Evolutionary conservation across 2,113 vertebrate genomes (phyloP).

Genomic region (Symphodus melops): DNA sequence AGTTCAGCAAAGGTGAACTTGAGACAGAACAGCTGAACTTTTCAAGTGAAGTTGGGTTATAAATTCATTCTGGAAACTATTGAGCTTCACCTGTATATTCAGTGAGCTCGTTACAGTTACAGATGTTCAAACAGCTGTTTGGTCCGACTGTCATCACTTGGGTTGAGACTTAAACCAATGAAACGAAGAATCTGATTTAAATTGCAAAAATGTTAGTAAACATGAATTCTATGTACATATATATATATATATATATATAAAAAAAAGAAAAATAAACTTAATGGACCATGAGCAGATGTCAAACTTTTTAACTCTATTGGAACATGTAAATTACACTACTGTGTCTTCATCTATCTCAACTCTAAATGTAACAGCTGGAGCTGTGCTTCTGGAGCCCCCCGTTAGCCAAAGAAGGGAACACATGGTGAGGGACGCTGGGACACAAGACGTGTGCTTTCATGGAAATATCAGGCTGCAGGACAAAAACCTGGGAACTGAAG

Average conservation of each 20-base stretch:
- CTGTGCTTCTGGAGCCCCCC: slow-evolving; percentile 40
- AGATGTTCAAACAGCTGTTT: slow-evolving; percentile 17
- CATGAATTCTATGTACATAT: slow-evolving; percentile 60
- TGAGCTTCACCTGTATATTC: slow-evolving; percentile 35
- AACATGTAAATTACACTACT: slow-evolving; percentile 38
- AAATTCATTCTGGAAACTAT: slow-evolving; percentile 8
- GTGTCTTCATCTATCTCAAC: slow-evolving; percentile 23
- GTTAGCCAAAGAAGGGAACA: slow-evolving; percentile 35
- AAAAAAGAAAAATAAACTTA: slow-evolving; percentile 39
- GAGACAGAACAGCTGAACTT: slow-evolving; percentile 12
- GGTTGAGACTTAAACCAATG: slow-evolving; percentile 24
- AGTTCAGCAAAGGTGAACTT: slow-evolving; percentile 38
- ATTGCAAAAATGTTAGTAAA: slow-evolving; percentile 62
- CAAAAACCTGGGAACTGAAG: not conserved
- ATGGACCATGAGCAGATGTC: slow-evolving; percentile 2
- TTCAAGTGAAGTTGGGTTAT: slow-evolving; percentile 49
- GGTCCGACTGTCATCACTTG: not conserved
- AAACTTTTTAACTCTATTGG: slow-evolving; percentile 42
- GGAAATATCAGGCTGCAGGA: not conserved
- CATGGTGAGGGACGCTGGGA: not conserved
- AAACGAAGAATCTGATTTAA: slow-evolving; percentile 34
- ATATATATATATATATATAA: slow-evolving; percentile 65
- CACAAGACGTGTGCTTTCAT: not conserved
- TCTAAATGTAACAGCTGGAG: slow-evolving; percentile 38
- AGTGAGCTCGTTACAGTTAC: slow-evolving; percentile 8